These are phyloP conservation scores for Alauda arvensis DNA, from an alignment of 2,797 vertebrate genomes.

Conservation along the genomic window DNA sequence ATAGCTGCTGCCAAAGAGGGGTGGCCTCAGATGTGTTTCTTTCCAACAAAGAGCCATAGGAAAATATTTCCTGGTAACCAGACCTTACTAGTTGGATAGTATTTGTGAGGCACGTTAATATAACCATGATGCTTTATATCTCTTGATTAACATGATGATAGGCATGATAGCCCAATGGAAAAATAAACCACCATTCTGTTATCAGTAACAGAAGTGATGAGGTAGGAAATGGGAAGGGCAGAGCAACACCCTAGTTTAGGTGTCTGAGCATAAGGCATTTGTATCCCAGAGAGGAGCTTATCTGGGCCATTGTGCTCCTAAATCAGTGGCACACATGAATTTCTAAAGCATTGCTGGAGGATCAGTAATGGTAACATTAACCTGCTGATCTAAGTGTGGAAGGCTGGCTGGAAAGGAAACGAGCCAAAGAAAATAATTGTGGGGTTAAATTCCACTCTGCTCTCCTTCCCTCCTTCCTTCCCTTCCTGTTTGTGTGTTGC, in stretches of 20 bases:
- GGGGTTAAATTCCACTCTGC: not conserved
- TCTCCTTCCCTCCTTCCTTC: not conserved
- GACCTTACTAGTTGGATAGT: not conserved
- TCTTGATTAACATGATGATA: not conserved
- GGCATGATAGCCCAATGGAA: not conserved
- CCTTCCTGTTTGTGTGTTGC: not conserved
- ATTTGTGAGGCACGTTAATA: not conserved
- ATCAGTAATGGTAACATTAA: not conserved
- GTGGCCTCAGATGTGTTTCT: not conserved
- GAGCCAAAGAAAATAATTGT: slow-evolving; percentile 8
- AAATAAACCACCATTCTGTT: not conserved
- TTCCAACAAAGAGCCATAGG: slow-evolving; percentile 22
- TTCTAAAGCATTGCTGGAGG: not conserved
- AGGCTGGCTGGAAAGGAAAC: not conserved
- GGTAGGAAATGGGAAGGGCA: not conserved
- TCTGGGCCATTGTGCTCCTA: not conserved
- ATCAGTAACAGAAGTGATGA: not conserved
- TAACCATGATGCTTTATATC: not conserved
- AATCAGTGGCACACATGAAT: not conserved
- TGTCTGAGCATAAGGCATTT: not conserved
- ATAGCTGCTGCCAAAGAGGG: not conserved
- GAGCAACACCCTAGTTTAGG: not conserved
- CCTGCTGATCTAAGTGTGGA: not conserved
- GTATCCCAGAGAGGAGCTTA: not conserved
- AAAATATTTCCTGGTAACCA: slow-evolving; percentile 45